Evolutionary conservation across 2,888 invertebrate species (phyloP).

Genomic region (Drosophila emarginata): DNA sequence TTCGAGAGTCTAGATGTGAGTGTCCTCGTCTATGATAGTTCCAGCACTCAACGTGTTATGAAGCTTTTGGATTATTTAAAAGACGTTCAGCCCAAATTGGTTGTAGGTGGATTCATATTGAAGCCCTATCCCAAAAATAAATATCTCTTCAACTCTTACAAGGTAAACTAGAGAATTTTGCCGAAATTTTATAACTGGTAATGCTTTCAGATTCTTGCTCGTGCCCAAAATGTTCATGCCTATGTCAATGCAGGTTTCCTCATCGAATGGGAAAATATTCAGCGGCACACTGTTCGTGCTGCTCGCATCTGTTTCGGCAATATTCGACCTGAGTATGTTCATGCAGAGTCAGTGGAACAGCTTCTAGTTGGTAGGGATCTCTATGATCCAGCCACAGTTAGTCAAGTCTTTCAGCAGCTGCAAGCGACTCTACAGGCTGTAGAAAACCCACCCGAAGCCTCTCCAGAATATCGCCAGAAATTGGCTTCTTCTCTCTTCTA

Average conservation of each 20-base stretch:
- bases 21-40: constrained; percentile 66
- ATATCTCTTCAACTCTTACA: constrained; percentile 86
- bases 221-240: constrained; percentile 90
- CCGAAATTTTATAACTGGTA: too few relatives aligned
- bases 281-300: constrained; percentile 39
- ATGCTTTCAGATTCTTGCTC: constrained; percentile 85
- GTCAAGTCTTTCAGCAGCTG: constrained; percentile 83
- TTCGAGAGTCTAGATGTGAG: constrained; percentile 80
- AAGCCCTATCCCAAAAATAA: constrained; percentile 83
- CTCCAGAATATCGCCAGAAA: constrained; percentile 87
- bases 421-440: constrained; percentile 86
- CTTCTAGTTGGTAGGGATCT: constrained; percentile 83
- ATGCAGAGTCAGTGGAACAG: constrained; percentile 85
- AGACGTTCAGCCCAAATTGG: constrained; percentile 85
- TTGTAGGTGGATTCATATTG: constrained; percentile 86
- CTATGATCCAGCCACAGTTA: constrained; percentile 78
- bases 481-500: constrained; percentile 90
- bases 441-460: constrained; percentile 86
- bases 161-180: constrained; percentile 83
- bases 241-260: constrained; percentile 90
- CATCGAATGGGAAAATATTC: constrained; percentile 82
- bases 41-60: constrained; percentile 82
- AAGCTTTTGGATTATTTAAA: constrained; percentile 84
- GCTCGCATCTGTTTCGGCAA: constrained; percentile 87
- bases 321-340: constrained; percentile 84